phyloP scores from a whole-genome alignment of 1,140 invertebrate genomes.

The Aradophagus sp. region DNA sequence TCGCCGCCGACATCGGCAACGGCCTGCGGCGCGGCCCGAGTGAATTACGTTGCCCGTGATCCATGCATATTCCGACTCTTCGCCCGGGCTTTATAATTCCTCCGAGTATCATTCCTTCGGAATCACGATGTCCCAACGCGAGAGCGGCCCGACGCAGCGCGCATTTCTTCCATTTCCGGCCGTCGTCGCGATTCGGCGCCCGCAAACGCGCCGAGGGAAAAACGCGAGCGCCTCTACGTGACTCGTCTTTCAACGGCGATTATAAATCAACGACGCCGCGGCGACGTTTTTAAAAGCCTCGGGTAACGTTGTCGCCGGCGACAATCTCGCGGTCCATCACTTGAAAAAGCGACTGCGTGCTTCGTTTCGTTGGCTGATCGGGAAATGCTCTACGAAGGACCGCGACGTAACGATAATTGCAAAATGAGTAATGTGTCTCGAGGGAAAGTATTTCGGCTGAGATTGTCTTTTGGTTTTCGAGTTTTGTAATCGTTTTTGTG shows the following conservation, averaged over 20 bases:
- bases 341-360: too few relatives aligned
- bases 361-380: too few relatives aligned
- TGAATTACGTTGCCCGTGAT: constrained; percentile 58
- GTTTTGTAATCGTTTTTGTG: too few relatives aligned
- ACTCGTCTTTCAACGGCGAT: constrained; percentile 17
- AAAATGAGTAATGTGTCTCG: too few relatives aligned
- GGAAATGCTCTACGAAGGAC: too few relatives aligned
- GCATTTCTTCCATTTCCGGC: constrained; percentile 50
- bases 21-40: constrained; percentile 39
- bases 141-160: constrained; percentile 30
- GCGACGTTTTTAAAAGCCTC: too few relatives aligned
- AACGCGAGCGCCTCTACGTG: constrained; percentile 41
- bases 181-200: constrained; percentile 36
- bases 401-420: too few relatives aligned
- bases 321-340: too few relatives aligned
- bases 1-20: constrained; percentile 52
- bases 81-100: constrained; percentile 55
- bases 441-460: too few relatives aligned
- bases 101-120: constrained; percentile 54
- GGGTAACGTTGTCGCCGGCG: too few relatives aligned
- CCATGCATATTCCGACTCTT: constrained; percentile 63
- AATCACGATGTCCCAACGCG: constrained; percentile 51
- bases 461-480: too few relatives aligned
- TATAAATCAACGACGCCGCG: too few relatives aligned
- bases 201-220: constrained; percentile 36